Conservation (phyloP, 2,888 invertebrate genomes). For the Anarsia innoxiella region DNA sequence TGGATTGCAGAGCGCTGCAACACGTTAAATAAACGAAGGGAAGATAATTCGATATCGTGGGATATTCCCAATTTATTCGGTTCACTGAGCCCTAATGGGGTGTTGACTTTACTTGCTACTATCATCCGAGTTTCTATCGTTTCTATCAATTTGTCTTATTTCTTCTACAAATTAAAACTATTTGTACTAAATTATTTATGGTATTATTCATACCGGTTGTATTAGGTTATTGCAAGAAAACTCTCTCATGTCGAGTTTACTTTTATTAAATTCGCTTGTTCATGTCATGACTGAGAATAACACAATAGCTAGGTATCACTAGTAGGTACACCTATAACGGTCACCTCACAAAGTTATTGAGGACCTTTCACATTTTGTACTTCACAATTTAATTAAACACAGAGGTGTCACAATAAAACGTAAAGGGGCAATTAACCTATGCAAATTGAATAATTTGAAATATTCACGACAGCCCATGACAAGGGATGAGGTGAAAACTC, state of each 20-base stretch:
- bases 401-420: conserved; percentile 28
- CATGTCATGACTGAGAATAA: too few relatives aligned
- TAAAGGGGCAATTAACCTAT: conserved; percentile 47
- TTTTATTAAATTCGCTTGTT: too few relatives aligned
- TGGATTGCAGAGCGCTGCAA: too few relatives aligned
- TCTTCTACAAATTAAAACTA: too few relatives aligned
- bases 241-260: too few relatives aligned
- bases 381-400: conserved; percentile 19
- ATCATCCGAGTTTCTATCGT: too few relatives aligned
- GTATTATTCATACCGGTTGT: too few relatives aligned
- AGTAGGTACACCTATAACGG: too few relatives aligned
- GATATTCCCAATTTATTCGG: conserved; percentile 6
- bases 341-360: conserved; percentile 5
- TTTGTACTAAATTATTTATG: too few relatives aligned
- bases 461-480: conserved; percentile 37
- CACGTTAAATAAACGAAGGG: conserved; percentile 1
- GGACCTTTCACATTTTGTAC: conserved; percentile 2
- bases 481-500: conserved; percentile 46
- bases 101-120: conserved; percentile 7
- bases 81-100: conserved; percentile 1
- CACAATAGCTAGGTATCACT: too few relatives aligned
- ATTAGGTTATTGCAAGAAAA: too few relatives aligned
- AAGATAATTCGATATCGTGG: conserved; percentile 8
- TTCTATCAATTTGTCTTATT: too few relatives aligned
- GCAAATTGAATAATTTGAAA: conserved; percentile 59